Percentiles rank a stretch among this genome's conserved stretches.
Evolutionary conservation across 2,113 vertebrate genomes (phyloP).

Genomic region (human): GRCh38 chr4:143296001-143296500

Average conservation of each 20-base stretch:
- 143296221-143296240: no score
- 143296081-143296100: not conserved
- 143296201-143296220: no score
- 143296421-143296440: not conserved
- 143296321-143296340: not conserved
- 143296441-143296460: not conserved
- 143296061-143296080: fast-evolving
- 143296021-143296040: not conserved
- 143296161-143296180: not conserved
- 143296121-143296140: not conserved
- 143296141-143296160: not conserved
- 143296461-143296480: not conserved
- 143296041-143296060: not conserved
- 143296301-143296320: not conserved
- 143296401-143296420: not conserved
- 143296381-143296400: not conserved
- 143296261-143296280: not conserved
- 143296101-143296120: not conserved
- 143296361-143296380: conserved; percentile 18
- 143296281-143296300: not conserved
- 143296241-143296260: not conserved
- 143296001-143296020: not conserved
- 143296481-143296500: not conserved
- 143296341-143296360: not conserved
- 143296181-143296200: not conserved